Evolutionary conservation across 2,888 invertebrate genomes (phyloP), one percentile per base, ranked within the genome.

Genomic region (Romanomermis culicivorax): DNA sequence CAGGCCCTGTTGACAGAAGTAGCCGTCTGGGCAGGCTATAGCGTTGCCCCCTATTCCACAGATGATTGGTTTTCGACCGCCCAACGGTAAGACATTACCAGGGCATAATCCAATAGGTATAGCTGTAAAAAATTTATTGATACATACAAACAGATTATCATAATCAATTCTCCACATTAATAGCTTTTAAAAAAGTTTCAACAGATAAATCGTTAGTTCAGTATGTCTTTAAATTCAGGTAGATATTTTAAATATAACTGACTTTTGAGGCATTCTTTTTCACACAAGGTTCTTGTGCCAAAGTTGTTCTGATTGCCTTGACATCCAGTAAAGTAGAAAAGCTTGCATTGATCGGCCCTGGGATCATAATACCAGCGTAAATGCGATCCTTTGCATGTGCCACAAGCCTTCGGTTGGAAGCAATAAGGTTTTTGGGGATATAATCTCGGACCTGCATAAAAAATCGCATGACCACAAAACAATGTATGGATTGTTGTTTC

Each of bases 361-460:
- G 26, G n/a, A 20, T 56, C 49, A 36, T 58, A 58, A 42, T 56
- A 58, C 26, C 54, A 58, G 2, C 56, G 36, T 14, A 57, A 43
- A 36, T 57, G 56, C 24, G 57, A 50, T 42, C 54, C 56, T 20
- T 50, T 25, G 29, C 58, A 59, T 7, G 55, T 24, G 14, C 58
- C 58, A 20, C 26, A 17, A 23, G 29, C 58, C 23, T 51, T 27
- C 7, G 58, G 58, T 11, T 52, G 43, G 2, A 2, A 3, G 51
- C 58, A 58, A n/a, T 54, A 42, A 3, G 30, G 30, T n/a, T 52
- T 52, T 42, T 42, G 36, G 4, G 23, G 14, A n/a, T 45, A n/a
- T 4, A n/a, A n/a, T n/a, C 45, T 11, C 4, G 45, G 45, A n/a
- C 45, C 45, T 45, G 23, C 11, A 45, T 7, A 45, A 36, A n/a